Conservation (phyloP, 1,140 invertebrate genomes). For the Camponotus pennsylvanicus region DNA sequence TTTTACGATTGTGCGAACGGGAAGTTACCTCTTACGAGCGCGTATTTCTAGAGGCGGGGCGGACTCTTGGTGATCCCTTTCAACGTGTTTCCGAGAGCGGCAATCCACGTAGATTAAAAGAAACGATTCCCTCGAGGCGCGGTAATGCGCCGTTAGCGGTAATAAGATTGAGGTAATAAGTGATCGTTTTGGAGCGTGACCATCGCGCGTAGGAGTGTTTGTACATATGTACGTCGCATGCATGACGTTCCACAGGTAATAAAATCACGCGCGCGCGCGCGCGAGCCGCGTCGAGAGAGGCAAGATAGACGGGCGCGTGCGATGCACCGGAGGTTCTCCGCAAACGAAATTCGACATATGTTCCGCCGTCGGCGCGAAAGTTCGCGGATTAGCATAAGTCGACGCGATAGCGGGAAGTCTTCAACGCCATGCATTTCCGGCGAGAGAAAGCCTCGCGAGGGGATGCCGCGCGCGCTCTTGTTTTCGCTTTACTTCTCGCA, state of each 20-base stretch:
- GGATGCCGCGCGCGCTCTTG: constrained; percentile 7
- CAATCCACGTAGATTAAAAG: constrained; percentile 60
- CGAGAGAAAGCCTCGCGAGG: constrained; percentile 25
- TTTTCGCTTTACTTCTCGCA: constrained; percentile 1
- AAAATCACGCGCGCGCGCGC: constrained; percentile 64
- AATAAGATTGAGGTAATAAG: constrained; percentile 84
- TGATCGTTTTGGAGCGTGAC: constrained; percentile 85
- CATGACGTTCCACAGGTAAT: constrained; percentile 65
- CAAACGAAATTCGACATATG: constrained; percentile 34
- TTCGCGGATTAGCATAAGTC: constrained; percentile 26
- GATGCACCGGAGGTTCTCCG: background rate
- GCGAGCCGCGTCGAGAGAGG: background rate
- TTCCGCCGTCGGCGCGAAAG: constrained; percentile 35
- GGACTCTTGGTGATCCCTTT: constrained; percentile 23
- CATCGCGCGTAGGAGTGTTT: constrained; percentile 61
- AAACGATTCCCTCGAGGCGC: constrained; percentile 68
- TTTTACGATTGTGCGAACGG: constrained; percentile 2
- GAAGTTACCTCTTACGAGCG: constrained; percentile 10
- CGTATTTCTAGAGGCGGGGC: background rate
- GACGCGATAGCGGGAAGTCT: constrained; percentile 12
- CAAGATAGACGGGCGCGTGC: background rate
- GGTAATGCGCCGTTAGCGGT: constrained; percentile 79
- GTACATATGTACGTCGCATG: constrained; percentile 48
- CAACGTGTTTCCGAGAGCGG: constrained; percentile 36
- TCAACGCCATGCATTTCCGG: constrained; percentile 24